Evolutionary conservation across 2,888 invertebrate genomes (phyloP).

Genomic region (Stenolophus ochropezus): DNA sequence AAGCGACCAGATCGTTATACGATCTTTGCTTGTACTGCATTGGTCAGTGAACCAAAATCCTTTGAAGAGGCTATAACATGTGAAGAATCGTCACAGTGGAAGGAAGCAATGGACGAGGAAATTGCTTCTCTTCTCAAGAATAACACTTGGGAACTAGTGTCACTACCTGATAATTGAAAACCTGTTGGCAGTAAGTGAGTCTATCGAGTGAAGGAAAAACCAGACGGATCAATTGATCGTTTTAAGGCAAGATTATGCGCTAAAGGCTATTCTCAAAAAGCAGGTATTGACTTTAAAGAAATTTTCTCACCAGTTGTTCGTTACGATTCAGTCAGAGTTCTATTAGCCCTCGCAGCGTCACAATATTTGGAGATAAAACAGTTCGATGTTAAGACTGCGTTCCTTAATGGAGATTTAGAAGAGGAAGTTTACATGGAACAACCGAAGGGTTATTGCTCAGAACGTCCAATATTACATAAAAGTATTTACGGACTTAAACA

Average conservation of each 20-base stretch:
- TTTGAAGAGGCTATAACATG: constrained; percentile 62
- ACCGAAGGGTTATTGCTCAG: constrained; percentile 41
- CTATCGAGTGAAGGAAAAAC: constrained; percentile 61
- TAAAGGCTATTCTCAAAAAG: too few relatives aligned
- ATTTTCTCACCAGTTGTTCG: constrained; percentile 63
- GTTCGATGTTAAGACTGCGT: constrained; percentile 60
- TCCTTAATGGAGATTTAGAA: not conserved
- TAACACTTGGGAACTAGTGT: constrained; percentile 39
- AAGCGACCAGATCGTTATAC: not conserved
- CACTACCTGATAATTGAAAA: constrained; percentile 30
- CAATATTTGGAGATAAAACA: constrained; percentile 44
- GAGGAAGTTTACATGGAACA: constrained; percentile 58
- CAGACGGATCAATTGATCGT: constrained; percentile 54
- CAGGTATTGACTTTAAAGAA: too few relatives aligned
- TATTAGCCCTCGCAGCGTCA: constrained; percentile 60
- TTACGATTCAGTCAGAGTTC: constrained; percentile 63
- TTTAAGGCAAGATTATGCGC: constrained; percentile 63
- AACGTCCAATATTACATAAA: constrained; percentile 49
- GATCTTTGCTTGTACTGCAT: not conserved
- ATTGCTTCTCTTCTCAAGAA: constrained; percentile 54
- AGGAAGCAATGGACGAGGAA: constrained; percentile 61
- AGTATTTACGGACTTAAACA: constrained; percentile 62
- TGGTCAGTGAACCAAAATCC: constrained; percentile 56
- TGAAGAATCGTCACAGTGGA: constrained; percentile 60
- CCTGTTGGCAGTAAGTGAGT: constrained; percentile 62